phyloP scores from a whole-genome alignment of 2,888 invertebrate genomes.

The Calephelis perditalis region DNA sequence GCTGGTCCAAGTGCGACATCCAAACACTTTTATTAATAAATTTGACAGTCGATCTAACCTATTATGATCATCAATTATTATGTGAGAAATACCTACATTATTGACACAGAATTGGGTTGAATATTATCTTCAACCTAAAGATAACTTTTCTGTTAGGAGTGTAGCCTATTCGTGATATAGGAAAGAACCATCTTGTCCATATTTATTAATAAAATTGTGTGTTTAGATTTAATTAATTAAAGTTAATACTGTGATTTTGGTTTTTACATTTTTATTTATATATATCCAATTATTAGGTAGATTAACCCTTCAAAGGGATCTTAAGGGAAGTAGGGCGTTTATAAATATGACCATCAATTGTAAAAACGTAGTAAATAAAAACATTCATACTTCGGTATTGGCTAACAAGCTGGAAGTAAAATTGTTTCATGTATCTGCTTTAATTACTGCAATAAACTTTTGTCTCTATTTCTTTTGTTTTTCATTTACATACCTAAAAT shows the following conservation, averaged over 20 bases:
- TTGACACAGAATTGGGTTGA: too few relatives aligned
- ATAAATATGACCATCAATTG: conserved; percentile 8
- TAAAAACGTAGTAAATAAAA: conserved; percentile 9
- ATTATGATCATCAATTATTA: too few relatives aligned
- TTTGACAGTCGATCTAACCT: not conserved
- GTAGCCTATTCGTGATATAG: too few relatives aligned
- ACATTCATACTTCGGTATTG: conserved; percentile 6
- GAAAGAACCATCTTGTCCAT: too few relatives aligned
- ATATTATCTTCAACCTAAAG: too few relatives aligned
- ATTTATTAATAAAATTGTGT: conserved; percentile 1
- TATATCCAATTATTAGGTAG: conserved; percentile 7
- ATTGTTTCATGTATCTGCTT: conserved; percentile 19
- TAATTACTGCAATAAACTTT: conserved; percentile 19
- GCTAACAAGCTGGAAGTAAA: conserved; percentile 10
- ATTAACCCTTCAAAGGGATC: not conserved
- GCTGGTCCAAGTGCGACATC: conserved; percentile 1
- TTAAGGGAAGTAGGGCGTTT: not conserved
- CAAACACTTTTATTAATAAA: not conserved
- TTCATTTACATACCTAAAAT: not conserved
- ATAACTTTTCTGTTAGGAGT: too few relatives aligned
- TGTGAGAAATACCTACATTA: too few relatives aligned
- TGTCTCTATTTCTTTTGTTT: conserved; percentile 13
- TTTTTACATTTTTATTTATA: conserved; percentile 12
- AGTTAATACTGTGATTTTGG: conserved; percentile 17
- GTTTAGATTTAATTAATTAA: conserved; percentile 12